Evolutionary conservation across 2,888 invertebrate species (phyloP), one percentile per base, ranked within the genome.

Genomic region (Dermolepida albohirtum): DNA sequence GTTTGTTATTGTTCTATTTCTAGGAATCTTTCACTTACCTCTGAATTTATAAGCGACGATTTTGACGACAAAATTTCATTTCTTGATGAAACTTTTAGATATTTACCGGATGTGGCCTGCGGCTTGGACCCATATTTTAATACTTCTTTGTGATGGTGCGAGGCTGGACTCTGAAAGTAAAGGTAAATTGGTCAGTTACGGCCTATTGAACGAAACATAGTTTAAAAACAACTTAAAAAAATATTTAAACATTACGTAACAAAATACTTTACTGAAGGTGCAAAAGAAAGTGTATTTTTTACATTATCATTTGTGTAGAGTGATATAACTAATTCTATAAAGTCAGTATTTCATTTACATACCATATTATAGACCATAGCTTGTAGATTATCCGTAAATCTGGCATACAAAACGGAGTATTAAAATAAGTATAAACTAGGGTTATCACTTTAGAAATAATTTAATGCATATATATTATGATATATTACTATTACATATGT

Each of bases 61-160:
- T 81, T 81, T 41, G 82, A 79, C 51, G 82, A 74, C 52, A 81
- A 77, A 71, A 82, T 78, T 72, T 79, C 80, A 74, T 78, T 81
- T 71, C 79, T 79, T 63, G 79, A 79, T 54, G 81, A 78, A 40
- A 79, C 75, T 71, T 81, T 82, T 71, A 82, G 71, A 72, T 80
- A 80, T 74, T 80, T 82, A 67, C 78, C 79, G 51, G 80, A 76
- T 64, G 76, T 74, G 54, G 78, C 75, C 72, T 78, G 78, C 65
- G 78, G 75, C 71, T 79, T 77, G 69, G 81, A 78, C 72, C 80
- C 81, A 78, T 82, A 82, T 68, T 82, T 82, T 34, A 79, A 77
- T 68, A 81, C 82, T 74, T 83, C 81, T 70, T 82, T 81, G 73
- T 81, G 81, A 70, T 82, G 82, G 71, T 82, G 82, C 63, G 80